A percentile compares a stretch with the other conserved stretches of the same genome.
Conservation (phyloP, 64 coral and sea anemone genomes). For the Montipora efflorescens region DNA sequence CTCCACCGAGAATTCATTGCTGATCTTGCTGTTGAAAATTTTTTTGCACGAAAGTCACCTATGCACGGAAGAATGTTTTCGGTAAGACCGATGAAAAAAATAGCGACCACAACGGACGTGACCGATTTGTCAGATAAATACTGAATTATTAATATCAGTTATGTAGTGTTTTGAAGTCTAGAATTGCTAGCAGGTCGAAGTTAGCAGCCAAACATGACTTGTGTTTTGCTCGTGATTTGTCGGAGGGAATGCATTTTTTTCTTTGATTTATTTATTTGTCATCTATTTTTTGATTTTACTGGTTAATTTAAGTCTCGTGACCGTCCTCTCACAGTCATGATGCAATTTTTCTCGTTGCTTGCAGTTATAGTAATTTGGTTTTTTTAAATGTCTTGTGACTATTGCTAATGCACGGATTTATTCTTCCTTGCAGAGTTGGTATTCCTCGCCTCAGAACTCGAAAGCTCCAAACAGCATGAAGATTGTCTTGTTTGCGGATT, state of each 20-base stretch:
- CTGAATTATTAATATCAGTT: slow-evolving; percentile 30
- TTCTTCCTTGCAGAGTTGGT: slow-evolving; percentile 2
- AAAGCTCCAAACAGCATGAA: slow-evolving; percentile 73
- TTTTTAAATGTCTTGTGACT: not conserved
- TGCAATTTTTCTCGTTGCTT: not conserved
- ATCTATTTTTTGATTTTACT: not conserved
- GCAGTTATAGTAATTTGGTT: not conserved
- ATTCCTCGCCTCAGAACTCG: not conserved
- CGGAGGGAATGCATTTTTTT: not conserved
- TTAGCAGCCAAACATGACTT: not conserved
- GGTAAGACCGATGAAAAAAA: not conserved
- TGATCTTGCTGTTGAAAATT: no score
- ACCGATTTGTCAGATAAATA: slow-evolving; percentile 29
- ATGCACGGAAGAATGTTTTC: not conserved
- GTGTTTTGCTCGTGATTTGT: not conserved
- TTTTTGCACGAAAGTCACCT: not conserved
- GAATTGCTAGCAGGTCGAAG: not conserved
- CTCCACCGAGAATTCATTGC: no score
- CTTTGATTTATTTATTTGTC: no score
- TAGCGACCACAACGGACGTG: not conserved
- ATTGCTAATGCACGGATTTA: not conserved
- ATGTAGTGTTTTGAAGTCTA: not conserved
- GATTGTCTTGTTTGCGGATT: slow-evolving; percentile 93
- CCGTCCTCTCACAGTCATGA: not conserved
- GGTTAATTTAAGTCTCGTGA: not conserved